Conservation (phyloP, 2,113 vertebrate species). For the Crotalus helleri region DNA sequence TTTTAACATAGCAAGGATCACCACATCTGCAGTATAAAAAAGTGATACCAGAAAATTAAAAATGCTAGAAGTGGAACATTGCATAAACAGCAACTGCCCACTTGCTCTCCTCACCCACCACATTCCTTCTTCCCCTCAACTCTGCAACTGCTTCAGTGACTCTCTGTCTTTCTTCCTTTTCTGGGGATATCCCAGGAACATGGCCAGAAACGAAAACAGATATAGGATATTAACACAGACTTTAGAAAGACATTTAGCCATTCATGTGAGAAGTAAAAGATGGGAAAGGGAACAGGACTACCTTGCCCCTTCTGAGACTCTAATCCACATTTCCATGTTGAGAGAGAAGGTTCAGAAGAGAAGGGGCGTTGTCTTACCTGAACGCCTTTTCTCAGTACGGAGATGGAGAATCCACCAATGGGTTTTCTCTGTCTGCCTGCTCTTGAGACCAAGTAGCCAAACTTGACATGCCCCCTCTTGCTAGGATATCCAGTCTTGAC, state of each 20-base stretch:
- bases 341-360: not conserved
- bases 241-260: not conserved
- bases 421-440: too few relatives aligned
- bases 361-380: too few relatives aligned
- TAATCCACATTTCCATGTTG: not conserved
- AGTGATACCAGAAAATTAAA: not conserved
- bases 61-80: not conserved
- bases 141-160: not conserved
- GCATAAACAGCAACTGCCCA: not conserved
- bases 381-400: too few relatives aligned
- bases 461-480: too few relatives aligned
- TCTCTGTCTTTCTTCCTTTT: not conserved
- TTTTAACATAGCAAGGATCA: not conserved
- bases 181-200: not conserved
- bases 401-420: too few relatives aligned
- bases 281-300: not conserved
- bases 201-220: not conserved
- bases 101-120: not conserved
- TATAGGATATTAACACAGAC: not conserved
- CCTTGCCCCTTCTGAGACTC: not conserved
- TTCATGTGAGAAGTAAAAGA: not conserved
- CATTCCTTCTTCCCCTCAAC: not conserved
- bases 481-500: too few relatives aligned
- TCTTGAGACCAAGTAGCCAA: too few relatives aligned
- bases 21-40: not conserved